Conservation (phyloP, 2,888 invertebrate species). For the Scaeva pyrastri region DNA sequence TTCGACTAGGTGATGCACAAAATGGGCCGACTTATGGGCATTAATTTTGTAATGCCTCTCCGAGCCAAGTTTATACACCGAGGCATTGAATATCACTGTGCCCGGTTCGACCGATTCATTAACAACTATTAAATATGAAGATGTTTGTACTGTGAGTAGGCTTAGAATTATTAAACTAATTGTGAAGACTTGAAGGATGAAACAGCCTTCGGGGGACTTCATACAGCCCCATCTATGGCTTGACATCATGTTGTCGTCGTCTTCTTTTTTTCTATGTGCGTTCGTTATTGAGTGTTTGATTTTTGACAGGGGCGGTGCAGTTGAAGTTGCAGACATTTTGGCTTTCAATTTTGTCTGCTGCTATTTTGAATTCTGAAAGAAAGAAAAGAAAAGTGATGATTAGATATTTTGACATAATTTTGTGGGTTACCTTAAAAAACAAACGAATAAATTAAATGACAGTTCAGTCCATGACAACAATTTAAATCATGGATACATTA, state of each 20-base stretch:
- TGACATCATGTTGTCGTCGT: slow-evolving; percentile 49
- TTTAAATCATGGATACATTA: too few relatives aligned
- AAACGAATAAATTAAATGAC: too few relatives aligned
- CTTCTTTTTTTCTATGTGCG: slow-evolving; percentile 14
- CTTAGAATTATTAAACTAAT: slow-evolving; percentile 63
- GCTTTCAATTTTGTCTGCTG: slow-evolving; percentile 23
- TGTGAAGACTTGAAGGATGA: slow-evolving; percentile 50
- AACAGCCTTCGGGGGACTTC: slow-evolving; percentile 6
- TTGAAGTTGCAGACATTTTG: slow-evolving; percentile 43
- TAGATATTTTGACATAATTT: not conserved
- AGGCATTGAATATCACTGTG: slow-evolving; percentile 90
- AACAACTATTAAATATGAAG: slow-evolving; percentile 86
- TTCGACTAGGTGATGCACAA: slow-evolving; percentile 90
- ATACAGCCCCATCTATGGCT: slow-evolving; percentile 47
- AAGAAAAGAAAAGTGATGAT: not conserved
- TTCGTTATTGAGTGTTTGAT: slow-evolving; percentile 32
- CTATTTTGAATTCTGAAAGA: slow-evolving; percentile 60
- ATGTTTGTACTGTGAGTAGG: slow-evolving; percentile 77
- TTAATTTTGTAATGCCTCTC: slow-evolving; percentile 92
- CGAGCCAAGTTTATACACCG: slow-evolving; percentile 91
- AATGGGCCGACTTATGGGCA: slow-evolving; percentile 91
- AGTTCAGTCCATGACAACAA: too few relatives aligned
- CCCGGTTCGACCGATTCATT: slow-evolving; percentile 87
- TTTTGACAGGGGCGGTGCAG: slow-evolving; percentile 41
- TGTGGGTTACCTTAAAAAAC: too few relatives aligned